phyloP scores from a whole-genome alignment of 1,140 invertebrate genomes.

The Ridgeia piscesae region DNA sequence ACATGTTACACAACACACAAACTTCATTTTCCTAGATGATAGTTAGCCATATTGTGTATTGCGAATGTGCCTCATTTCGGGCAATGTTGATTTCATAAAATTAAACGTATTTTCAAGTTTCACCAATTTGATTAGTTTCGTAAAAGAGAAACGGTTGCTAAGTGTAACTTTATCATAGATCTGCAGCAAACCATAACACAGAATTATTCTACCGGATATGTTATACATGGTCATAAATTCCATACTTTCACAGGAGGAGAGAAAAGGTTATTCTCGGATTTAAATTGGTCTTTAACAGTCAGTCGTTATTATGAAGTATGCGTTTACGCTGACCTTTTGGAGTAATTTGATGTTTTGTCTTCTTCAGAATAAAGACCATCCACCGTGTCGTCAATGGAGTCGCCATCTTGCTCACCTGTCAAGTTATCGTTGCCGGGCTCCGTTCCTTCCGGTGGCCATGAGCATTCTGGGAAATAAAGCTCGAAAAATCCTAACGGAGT shows the following conservation, averaged over 20 bases:
- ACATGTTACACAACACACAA: too few species aligned
- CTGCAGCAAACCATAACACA: too few species aligned
- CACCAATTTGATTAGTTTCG: neutral
- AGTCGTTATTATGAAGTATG: neutral
- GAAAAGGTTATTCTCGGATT: neutral
- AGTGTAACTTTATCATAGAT: too few species aligned
- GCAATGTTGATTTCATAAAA: neutral
- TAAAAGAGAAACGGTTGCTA: too few species aligned
- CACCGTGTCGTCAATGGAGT: neutral
- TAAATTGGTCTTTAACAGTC: neutral
- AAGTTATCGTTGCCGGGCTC: neutral
- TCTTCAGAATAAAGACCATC: neutral
- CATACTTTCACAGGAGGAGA: too few species aligned
- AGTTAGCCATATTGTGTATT: too few species aligned
- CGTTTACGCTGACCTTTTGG: neutral
- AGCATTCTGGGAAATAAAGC: neutral
- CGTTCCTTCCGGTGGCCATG: neutral
- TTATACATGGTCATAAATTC: too few species aligned
- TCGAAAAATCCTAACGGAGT: neutral
- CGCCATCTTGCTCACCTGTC: neutral
- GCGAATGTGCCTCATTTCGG: neutral
- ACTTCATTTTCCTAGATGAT: too few species aligned
- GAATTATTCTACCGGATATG: too few species aligned
- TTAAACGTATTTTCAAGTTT: neutral
- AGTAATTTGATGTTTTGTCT: neutral